Base-by-base conservation (phyloP, 2,888 invertebrate genomes). In the Zhuqinia jingwanae region DNA sequence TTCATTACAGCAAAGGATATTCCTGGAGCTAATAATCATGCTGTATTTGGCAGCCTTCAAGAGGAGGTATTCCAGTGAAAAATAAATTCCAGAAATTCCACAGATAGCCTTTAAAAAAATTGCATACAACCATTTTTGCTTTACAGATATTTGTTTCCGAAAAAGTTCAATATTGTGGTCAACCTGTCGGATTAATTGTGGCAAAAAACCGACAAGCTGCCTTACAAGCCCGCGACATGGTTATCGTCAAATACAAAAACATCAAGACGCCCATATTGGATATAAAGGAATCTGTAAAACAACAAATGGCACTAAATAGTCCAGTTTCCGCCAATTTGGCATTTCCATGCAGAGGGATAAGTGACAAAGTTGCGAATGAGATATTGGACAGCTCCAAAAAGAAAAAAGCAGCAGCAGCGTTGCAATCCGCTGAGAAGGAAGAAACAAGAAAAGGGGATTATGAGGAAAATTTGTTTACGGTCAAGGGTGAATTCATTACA, bases 1-100 rank as follows among this genome's bases (percentile, higher is more conserved):
- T 95, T 95, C 90, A 94, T 94, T 85, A 94, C 94, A 27, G 95
- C 95, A 0, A 94, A 94, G 90, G 96, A 96, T 90, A 94, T 96
- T 42, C 96, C 95, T 0, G 96, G 96, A 0, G 92, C 92, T 58
- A 96, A 96, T 92, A 92, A 92, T 25, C 95, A 94, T 90, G 45
- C 85, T 13, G 83, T 78, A 27, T 84, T 87, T 47, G 50, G 50
- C 6, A 58, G 70, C 8, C 45, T 73, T 22, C 50, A 30, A 2
- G 88, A 88, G 42, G 88, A 88, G 53, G 85, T 85, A 50, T 30
- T 13, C 36, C 8, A 36, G 2, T 25, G 25, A 60, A 13, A 27
- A 8, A 36, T 36, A n/a, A 65, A 0, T 65, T 20, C 11, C 6
- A n/a, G 13, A 20, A 30, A 17, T 13, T 36, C 20, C 10, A 36